A percentile compares a stretch with the other conserved stretches of the same genome.
Conservation (phyloP, 2,888 invertebrate species). For the Boloria euphrosyne region DNA sequence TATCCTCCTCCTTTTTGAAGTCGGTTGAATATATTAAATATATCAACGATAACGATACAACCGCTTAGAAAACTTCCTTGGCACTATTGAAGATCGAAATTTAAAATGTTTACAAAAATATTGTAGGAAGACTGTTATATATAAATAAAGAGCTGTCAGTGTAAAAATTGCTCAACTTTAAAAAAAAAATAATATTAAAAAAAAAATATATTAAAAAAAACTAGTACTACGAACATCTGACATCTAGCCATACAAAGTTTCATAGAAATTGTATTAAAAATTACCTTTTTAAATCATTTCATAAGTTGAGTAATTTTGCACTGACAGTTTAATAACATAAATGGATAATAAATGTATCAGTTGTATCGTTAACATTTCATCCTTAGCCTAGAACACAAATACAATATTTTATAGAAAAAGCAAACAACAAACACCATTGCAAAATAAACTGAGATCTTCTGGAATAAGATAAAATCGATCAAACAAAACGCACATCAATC, state of each 20-base stretch:
- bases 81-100: slow-evolving; percentile 15
- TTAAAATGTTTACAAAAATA: slow-evolving; percentile 23
- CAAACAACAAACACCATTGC: slow-evolving; percentile 41
- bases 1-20: too few species aligned
- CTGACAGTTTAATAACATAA: not conserved
- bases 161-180: not conserved
- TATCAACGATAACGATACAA: slow-evolving; percentile 3
- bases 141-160: not conserved
- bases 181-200: too few species aligned
- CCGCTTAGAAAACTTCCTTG: not conserved
- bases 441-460: slow-evolving; percentile 57
- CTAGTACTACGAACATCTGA: too few species aligned
- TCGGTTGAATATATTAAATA: not conserved
- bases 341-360: not conserved
- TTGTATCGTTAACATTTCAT: slow-evolving; percentile 36
- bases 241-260: too few species aligned
- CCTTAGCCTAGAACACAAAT: slow-evolving; percentile 27
- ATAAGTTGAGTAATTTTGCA: not conserved
- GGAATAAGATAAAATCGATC: slow-evolving; percentile 36
- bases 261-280: too few species aligned
- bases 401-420: slow-evolving; percentile 34
- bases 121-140: slow-evolving; percentile 22
- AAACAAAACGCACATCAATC: slow-evolving; percentile 32
- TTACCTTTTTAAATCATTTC: too few species aligned
- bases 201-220: too few species aligned